phyloP scores from a whole-genome alignment of 2,113 vertebrate genomes.

The Psittacus erithacus region DNA sequence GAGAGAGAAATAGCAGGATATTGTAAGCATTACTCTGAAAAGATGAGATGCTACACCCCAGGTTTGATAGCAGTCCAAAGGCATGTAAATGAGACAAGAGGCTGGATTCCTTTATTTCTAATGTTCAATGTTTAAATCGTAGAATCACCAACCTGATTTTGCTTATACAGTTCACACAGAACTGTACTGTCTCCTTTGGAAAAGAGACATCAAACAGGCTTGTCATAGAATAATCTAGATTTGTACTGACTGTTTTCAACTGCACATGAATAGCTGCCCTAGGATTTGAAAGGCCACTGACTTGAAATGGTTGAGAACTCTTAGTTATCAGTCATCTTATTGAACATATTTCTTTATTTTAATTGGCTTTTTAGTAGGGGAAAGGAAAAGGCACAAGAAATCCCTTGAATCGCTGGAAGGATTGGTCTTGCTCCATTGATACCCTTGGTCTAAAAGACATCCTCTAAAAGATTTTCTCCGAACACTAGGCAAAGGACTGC shows the following conservation, averaged over 20 bases:
- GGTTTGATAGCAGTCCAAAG: neutral
- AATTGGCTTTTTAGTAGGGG: slow-evolving; percentile 65
- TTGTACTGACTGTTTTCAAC: neutral
- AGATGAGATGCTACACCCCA: neutral
- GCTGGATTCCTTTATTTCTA: neutral
- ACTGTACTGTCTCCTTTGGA: neutral
- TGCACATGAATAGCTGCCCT: neutral
- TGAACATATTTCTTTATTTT: neutral
- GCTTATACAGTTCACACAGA: neutral
- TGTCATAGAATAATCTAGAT: neutral
- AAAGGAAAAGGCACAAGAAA: slow-evolving; percentile 79
- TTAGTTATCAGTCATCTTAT: neutral
- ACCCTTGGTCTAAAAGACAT: slow-evolving; percentile 77
- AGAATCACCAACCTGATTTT: neutral
- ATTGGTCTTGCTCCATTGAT: slow-evolving; percentile 79
- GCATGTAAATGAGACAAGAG: neutral
- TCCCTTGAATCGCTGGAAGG: slow-evolving; percentile 79
- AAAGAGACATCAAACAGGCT: neutral
- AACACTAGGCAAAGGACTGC: slow-evolving; percentile 74
- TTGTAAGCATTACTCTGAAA: neutral
- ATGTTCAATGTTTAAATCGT: neutral
- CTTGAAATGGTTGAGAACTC: neutral
- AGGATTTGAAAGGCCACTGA: neutral
- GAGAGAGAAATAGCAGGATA: neutral
- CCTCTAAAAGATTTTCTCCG: slow-evolving; percentile 78